Percentiles rank a stretch among this genome's conserved stretches.
phyloP scores from a whole-genome alignment of 2,797 vertebrate species.

The Myotis vivesi region DNA sequence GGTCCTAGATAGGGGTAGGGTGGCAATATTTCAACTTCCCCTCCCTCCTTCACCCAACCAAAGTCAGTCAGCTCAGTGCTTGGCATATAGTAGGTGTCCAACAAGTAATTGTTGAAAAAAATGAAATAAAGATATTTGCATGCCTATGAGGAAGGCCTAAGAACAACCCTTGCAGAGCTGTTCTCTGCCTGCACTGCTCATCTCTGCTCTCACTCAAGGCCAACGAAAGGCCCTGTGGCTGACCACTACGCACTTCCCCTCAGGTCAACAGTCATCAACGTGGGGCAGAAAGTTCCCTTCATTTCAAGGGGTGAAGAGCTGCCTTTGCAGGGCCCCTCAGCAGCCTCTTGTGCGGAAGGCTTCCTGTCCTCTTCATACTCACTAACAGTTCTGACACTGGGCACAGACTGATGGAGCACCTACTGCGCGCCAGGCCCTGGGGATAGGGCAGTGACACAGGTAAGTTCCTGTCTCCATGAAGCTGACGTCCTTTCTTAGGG shows the following conservation, averaged over 20 bases:
- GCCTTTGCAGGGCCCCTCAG: background rate
- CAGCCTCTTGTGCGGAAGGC: background rate
- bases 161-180: background rate
- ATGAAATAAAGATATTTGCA: background rate
- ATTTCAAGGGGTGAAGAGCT: background rate
- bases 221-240: background rate
- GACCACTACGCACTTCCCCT: background rate
- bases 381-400: background rate
- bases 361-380: background rate
- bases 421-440: background rate
- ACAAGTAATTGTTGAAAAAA: background rate
- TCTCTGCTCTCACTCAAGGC: background rate
- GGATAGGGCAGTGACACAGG: background rate
- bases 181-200: background rate
- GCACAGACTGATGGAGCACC: rapidly evolving
- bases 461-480: background rate
- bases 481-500: background rate
- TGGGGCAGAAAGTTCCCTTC: background rate
- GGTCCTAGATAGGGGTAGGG: background rate
- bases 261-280: rapidly evolving
- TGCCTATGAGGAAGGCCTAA: background rate
- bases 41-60: background rate
- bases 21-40: too few relatives aligned
- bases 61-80: background rate
- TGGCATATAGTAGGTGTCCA: background rate